Evolutionary conservation across 2,888 invertebrate species (phyloP).

Genomic region (Epinotia ramella): DNA sequence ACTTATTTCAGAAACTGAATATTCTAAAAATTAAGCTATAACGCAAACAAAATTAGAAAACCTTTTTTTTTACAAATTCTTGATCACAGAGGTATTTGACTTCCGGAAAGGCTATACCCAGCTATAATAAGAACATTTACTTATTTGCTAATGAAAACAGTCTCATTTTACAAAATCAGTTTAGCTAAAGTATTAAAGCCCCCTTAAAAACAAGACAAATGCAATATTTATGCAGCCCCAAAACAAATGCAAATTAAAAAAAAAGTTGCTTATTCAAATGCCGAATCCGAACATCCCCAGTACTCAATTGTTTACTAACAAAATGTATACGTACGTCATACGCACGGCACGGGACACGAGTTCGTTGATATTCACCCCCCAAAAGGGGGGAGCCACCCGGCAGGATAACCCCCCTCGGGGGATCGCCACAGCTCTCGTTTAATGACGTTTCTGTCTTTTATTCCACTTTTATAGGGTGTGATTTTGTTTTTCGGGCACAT

Average conservation of each 20-base stretch:
- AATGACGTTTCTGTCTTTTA: conserved; percentile 79
- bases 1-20: no score
- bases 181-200: neutral
- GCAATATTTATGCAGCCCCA: conserved; percentile 39
- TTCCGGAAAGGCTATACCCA: neutral
- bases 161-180: neutral
- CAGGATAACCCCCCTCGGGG: conserved; percentile 48
- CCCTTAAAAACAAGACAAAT: conserved; percentile 37
- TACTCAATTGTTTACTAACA: conserved; percentile 82
- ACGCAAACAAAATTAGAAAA: no score
- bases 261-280: conserved; percentile 41
- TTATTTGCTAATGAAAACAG: neutral
- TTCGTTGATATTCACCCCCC: conserved; percentile 80
- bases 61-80: no score
- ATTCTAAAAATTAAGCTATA: no score
- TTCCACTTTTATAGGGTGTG: conserved; percentile 70
- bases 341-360: conserved; percentile 78
- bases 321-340: conserved; percentile 76
- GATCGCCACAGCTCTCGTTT: conserved; percentile 69
- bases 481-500: conserved; percentile 55
- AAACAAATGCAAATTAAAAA: conserved; percentile 38
- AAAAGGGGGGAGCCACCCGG: conserved; percentile 49
- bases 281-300: conserved; percentile 27
- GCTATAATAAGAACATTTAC: neutral
- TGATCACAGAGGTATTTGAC: no score